phyloP scores from a whole-genome alignment of 2,888 invertebrate genomes.

The Spodoptera exigua region DNA sequence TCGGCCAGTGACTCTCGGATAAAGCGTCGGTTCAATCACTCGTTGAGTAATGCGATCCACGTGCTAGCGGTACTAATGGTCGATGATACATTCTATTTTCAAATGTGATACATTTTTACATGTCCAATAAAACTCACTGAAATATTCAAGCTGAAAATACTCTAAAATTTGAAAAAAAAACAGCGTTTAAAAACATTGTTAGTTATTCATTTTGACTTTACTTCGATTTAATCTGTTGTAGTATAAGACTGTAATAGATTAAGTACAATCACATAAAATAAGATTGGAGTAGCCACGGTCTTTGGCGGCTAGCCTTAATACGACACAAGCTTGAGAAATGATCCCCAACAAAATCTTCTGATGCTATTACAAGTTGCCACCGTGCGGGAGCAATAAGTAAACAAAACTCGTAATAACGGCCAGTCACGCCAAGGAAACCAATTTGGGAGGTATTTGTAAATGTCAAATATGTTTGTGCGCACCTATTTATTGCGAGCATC shows the following conservation, averaged over 20 bases:
- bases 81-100: constrained; percentile 39
- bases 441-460: constrained; percentile 88
- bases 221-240: constrained; percentile 27
- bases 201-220: constrained; percentile 15
- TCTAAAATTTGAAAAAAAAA: constrained; percentile 2
- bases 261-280: constrained; percentile 37
- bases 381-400: constrained; percentile 79
- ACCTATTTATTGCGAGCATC: constrained; percentile 88
- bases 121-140: not conserved
- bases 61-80: constrained; percentile 34
- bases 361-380: constrained; percentile 64
- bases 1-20: constrained; percentile 54
- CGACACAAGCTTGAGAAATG: constrained; percentile 57
- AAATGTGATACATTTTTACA: constrained; percentile 26
- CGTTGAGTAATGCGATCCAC: constrained; percentile 49
- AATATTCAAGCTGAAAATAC: constrained; percentile 8
- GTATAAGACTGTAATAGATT: constrained; percentile 26
- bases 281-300: constrained; percentile 38
- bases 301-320: constrained; percentile 46
- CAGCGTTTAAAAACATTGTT: no score
- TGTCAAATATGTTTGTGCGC: constrained; percentile 88
- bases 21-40: constrained; percentile 46
- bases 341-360: constrained; percentile 60
- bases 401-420: constrained; percentile 84
- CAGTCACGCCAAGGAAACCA: constrained; percentile 86